Percentiles rank a stretch among this genome's conserved stretches.
Evolutionary conservation across 64 coral and sea anemone species (phyloP).

Genomic region (Dendronephthya gigantea): DNA sequence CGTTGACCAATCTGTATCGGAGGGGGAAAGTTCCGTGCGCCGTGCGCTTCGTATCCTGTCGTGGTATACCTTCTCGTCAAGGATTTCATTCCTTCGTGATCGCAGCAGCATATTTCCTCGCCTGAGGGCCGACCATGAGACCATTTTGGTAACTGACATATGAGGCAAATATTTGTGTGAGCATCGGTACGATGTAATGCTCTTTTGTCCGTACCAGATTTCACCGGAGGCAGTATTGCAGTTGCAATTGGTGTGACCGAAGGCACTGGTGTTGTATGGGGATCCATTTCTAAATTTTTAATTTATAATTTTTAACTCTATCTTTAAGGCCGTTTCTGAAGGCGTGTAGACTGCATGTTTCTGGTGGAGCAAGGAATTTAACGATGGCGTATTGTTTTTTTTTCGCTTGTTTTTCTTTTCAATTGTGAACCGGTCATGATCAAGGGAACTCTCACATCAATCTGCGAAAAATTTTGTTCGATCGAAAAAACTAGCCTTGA

Average conservation of each 20-base stretch:
- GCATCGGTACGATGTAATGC: background rate
- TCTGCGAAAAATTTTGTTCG: too few species aligned
- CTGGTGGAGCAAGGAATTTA: too few species aligned
- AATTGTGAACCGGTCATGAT: too few species aligned
- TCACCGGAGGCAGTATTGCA: background rate
- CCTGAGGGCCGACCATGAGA: background rate
- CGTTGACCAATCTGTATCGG: background rate
- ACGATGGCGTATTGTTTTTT: too few species aligned
- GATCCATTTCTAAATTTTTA: too few species aligned
- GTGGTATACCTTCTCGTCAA: background rate
- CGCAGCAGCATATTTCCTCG: background rate
- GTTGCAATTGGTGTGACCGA: background rate
- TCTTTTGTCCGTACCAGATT: background rate
- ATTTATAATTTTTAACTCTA: too few species aligned
- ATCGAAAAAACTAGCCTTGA: too few species aligned
- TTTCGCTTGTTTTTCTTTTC: too few species aligned
- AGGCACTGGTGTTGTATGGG: too few species aligned
- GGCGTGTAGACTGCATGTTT: too few species aligned
- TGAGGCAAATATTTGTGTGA: background rate
- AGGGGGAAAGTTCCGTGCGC: background rate
- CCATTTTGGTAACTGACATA: background rate
- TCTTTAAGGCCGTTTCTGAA: too few species aligned
- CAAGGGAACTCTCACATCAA: too few species aligned
- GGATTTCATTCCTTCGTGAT: background rate
- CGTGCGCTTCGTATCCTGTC: background rate